Evolutionary conservation across 2,888 invertebrate species (phyloP).

Genomic region (Tetramorium bicarinatum): DNA sequence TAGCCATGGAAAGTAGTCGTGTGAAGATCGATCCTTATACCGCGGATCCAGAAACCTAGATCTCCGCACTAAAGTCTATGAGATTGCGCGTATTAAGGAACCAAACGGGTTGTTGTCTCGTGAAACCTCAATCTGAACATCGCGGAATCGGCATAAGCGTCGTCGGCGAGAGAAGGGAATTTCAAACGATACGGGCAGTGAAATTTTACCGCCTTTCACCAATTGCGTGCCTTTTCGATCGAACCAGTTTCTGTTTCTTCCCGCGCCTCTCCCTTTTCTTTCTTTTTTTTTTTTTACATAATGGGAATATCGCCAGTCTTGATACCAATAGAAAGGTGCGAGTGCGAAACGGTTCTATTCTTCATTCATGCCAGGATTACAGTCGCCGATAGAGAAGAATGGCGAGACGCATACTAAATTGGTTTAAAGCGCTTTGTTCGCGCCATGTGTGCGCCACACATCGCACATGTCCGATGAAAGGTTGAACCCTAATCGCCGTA

Average conservation of each 20-base stretch:
- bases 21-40: slow-evolving; percentile 53
- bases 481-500: not conserved
- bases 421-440: slow-evolving; percentile 41
- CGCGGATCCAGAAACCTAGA: slow-evolving; percentile 80
- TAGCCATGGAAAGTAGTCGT: slow-evolving; percentile 24
- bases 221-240: slow-evolving; percentile 75
- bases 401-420: slow-evolving; percentile 20
- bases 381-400: not conserved
- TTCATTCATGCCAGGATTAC: slow-evolving; percentile 11
- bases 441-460: slow-evolving; percentile 15
- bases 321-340: slow-evolving; percentile 9
- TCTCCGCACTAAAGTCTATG: slow-evolving; percentile 60
- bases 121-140: slow-evolving; percentile 68
- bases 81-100: slow-evolving; percentile 77
- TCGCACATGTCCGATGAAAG: slow-evolving; percentile 17
- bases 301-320: slow-evolving; percentile 27
- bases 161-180: slow-evolving; percentile 47
- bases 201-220: slow-evolving; percentile 81
- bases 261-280: slow-evolving; percentile 30
- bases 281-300: slow-evolving; percentile 19
- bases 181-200: slow-evolving; percentile 73
- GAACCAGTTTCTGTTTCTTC: slow-evolving; percentile 58
- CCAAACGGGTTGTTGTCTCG: slow-evolving; percentile 74
- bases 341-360: slow-evolving; percentile 2
- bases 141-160: slow-evolving; percentile 70